Base-by-base conservation (phyloP, 1,140 invertebrate species). In the Nephotettix cincticeps region DNA sequence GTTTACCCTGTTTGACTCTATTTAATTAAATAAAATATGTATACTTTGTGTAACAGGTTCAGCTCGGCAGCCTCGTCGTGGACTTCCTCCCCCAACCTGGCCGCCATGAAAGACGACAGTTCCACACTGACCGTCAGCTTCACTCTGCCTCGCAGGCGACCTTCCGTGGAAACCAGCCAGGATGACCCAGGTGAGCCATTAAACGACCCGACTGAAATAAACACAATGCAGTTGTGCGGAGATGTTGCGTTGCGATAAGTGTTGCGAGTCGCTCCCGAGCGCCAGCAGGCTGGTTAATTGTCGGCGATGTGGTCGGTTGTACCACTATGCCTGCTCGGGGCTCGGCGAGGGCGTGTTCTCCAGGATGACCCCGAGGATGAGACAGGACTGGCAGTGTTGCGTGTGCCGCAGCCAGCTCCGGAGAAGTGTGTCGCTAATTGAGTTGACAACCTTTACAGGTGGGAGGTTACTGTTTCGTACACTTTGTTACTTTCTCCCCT, bases 11-110 rank as follows among this genome's bases (percentile, higher is more conserved):
- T n/a, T n/a, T n/a, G n/a, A n/a, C n/a, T n/a, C n/a, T n/a, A n/a
- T n/a, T n/a, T n/a, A n/a, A n/a, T n/a, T n/a, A n/a, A n/a, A n/a
- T n/a, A n/a, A n/a, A n/a, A n/a, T n/a, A n/a, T n/a, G n/a, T n/a
- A n/a, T n/a, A n/a, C n/a, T n/a, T n/a, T n/a, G n/a, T n/a, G n/a
- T n/a, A n/a, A n/a, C 21, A 72, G 73, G n/a, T 72, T 72, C 32
- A 72, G 73, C 54, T 68, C 17, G 27, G 58, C 70, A 58, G 65
- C 69, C 23, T 75, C 86, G 69, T 88, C 89, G 69, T 91, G 90
- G 90, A 89, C 88, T 72, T 91, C 89, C 70, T 90, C 89, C 73
- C 89, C 89, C 73, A 89, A 91, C 80, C 83, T 91, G 75, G 87
- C 86, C 45, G 79, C 82, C 70, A 77, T 84, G 72, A 82, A 85